These are phyloP conservation scores for Aleadryas rufinucha DNA, from an alignment of 2,113 vertebrate genomes.

Conservation along the genomic window DNA sequence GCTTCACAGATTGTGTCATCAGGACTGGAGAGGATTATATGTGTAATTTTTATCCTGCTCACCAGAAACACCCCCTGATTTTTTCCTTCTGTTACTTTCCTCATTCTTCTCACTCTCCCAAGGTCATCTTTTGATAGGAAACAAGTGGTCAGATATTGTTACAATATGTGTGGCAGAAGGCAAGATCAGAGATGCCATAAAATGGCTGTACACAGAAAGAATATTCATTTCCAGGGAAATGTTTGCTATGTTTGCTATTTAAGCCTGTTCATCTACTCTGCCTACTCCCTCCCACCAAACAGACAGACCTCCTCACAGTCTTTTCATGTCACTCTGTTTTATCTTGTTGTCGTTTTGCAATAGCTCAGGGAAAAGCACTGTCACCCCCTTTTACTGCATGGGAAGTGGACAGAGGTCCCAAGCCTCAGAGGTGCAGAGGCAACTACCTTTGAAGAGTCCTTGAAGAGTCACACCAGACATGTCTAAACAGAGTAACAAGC, in stretches of 20 bases:
- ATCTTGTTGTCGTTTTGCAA: neutral
- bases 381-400: neutral
- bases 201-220: neutral
- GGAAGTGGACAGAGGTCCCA: neutral
- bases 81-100: neutral
- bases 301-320: neutral
- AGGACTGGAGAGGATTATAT: neutral
- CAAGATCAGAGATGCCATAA: neutral
- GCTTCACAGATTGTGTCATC: neutral
- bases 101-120: neutral
- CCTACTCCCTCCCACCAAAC: neutral
- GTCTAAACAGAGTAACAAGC: neutral
- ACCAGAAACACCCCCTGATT: neutral
- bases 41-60: neutral
- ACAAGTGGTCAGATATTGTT: neutral
- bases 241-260: neutral
- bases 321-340: neutral
- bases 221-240: neutral
- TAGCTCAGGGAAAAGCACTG: neutral
- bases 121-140: neutral
- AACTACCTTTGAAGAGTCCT: neutral
- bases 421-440: neutral
- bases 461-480: neutral
- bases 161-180: neutral
- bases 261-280: neutral